A percentile compares a stretch with the other conserved stretches of the same genome.
phyloP scores from a whole-genome alignment of 2,113 vertebrate species.

The Piprites chloris region DNA sequence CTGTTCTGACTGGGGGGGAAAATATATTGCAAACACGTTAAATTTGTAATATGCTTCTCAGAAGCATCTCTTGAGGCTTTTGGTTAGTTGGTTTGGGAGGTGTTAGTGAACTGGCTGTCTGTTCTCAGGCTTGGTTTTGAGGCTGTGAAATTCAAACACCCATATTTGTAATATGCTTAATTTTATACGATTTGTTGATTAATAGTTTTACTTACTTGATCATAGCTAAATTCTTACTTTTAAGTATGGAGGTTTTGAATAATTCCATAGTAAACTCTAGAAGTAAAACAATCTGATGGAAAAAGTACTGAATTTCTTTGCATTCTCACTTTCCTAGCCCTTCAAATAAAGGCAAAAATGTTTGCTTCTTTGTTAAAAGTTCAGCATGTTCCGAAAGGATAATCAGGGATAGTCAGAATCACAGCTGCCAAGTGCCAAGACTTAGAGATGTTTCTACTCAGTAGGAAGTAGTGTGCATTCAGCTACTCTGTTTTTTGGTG shows the following conservation, averaged over 20 bases:
- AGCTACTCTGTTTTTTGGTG: neutral
- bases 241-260: neutral
- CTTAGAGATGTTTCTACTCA: neutral
- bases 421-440: neutral
- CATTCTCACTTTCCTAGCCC: accelerated
- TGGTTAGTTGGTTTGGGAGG: neutral
- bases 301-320: neutral
- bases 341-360: neutral
- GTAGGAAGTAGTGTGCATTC: neutral
- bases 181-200: neutral
- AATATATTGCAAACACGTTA: accelerated
- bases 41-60: accelerated
- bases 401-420: neutral
- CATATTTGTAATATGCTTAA: neutral
- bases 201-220: neutral
- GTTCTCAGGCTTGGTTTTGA: neutral
- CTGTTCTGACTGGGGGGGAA: accelerated
- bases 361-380: neutral
- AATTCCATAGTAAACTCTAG: accelerated
- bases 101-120: too few relatives aligned
- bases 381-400: neutral
- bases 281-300: accelerated
- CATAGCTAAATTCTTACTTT: neutral
- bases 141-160: neutral
- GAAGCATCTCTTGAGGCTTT: neutral